Conservation (phyloP, 2,797 vertebrate genomes). For the Tenualosa ilisha region DNA sequence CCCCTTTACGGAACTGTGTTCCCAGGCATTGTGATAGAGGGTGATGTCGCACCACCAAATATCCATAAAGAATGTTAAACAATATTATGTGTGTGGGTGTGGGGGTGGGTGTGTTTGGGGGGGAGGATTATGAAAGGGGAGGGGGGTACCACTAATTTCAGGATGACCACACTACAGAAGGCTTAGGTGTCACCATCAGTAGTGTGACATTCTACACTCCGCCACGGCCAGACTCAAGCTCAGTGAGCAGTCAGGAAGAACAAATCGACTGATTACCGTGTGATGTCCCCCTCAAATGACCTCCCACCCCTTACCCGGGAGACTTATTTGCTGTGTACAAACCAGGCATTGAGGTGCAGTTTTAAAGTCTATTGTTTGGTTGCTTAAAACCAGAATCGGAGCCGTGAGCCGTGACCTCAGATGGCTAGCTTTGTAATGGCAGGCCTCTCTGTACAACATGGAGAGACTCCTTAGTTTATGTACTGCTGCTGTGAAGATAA, state of each 20-base stretch:
- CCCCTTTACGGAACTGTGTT: neutral
- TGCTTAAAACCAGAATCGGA: neutral
- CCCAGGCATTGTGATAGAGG: neutral
- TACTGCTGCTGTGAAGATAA: neutral
- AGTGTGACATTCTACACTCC: constrained; percentile 59
- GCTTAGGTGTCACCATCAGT: neutral
- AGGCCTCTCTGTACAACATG: neutral
- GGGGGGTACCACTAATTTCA: constrained; percentile 54
- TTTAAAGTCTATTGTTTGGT: neutral
- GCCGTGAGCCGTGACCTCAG: neutral
- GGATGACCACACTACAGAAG: constrained; percentile 35
- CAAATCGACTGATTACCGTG: neutral
- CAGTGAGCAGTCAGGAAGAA: neutral
- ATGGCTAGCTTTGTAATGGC: neutral
- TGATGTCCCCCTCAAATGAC: neutral
- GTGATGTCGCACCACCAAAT: neutral
- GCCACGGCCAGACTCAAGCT: constrained; percentile 36
- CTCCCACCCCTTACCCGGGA: neutral
- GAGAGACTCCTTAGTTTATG: neutral
- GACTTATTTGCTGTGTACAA: neutral
- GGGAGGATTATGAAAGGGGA: neutral
- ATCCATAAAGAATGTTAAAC: constrained; percentile 2
- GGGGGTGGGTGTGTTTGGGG: neutral
- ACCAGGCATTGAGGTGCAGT: neutral
- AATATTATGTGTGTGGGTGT: neutral